phyloP scores from a whole-genome alignment of 1,140 invertebrate genomes.

The Onthophagus taurus region DNA sequence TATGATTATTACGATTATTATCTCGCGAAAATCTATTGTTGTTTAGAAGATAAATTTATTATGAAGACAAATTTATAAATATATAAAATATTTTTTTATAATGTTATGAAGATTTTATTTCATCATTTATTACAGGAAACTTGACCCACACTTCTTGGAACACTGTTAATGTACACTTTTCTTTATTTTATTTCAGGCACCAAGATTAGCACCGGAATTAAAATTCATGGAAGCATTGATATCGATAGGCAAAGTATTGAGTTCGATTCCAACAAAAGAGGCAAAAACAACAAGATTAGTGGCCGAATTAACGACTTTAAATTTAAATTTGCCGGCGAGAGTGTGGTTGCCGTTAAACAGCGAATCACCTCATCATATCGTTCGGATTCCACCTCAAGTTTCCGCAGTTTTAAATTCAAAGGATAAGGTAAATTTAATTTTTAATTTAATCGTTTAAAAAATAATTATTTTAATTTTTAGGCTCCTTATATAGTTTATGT shows the following conservation, averaged over 20 bases:
- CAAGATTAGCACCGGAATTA: slow-evolving; percentile 71
- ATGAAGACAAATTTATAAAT: no score
- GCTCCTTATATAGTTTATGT: slow-evolving; percentile 97
- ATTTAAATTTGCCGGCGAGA: slow-evolving; percentile 92
- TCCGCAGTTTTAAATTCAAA: slow-evolving; percentile 97
- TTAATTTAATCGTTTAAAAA: slow-evolving; percentile 8
- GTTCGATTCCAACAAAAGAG: slow-evolving; percentile 87
- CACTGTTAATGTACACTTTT: no score
- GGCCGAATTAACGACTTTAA: slow-evolving; percentile 85
- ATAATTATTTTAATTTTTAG: no score
- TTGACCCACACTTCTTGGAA: no score
- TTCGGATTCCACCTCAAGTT: slow-evolving; percentile 86
- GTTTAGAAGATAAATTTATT: no score
- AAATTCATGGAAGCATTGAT: slow-evolving; percentile 83
- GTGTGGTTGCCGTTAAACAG: slow-evolving; percentile 91
- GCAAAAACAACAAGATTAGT: slow-evolving; percentile 82
- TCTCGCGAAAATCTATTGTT: no score
- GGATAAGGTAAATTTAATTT: slow-evolving; percentile 85
- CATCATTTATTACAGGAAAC: no score
- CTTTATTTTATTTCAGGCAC: slow-evolving; percentile 54
- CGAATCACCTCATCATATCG: slow-evolving; percentile 67
- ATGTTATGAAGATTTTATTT: no score
- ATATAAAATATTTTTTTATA: no score
- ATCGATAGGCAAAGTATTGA: slow-evolving; percentile 82
- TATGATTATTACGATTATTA: no score